Evolutionary conservation across 1,140 invertebrate genomes (phyloP), one percentile per base, ranked within the genome.

Genomic region (Temnothorax longispinosus): DNA sequence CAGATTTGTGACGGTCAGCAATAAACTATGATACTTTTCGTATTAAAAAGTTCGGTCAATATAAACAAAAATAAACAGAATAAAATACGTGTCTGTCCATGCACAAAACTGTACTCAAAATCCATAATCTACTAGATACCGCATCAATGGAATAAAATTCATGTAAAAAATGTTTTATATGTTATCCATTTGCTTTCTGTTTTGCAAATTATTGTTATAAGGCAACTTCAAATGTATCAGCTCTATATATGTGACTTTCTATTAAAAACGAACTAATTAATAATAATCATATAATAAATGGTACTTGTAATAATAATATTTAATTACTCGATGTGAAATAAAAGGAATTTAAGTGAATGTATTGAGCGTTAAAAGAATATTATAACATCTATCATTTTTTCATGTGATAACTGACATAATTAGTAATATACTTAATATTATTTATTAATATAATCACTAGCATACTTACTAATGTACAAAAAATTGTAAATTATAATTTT

Each of bases 11-110:
- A 10, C 18, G 6, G 13, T 27, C 27, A 50, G 11, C 56, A 15
- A 78, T 58, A 54, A 67, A 80, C 54, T 41, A 67, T 13, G n/a
- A 7, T 65, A 78, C 6, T 67, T 80, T 54, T 81, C 0, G 3
- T 8, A 67, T 27, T 41, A 7, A 67, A 62, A 13, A 35, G 32
- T 80, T 80, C 47, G 13, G 13, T 80, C 38, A 35, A 2, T 27
- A 52, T 2, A 65, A 54, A 80, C 2, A 54, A 67, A 67, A 65
- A 50, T 0, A 10, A 13, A 44, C 41, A 44, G 41, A 81, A 54
- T 21, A 50, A 41, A 52, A 15, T 41, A 21, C 7, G 15, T 44
- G 18, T 3, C 41, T 50, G 13, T 4, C 7, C 18, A 13, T 7
- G 47, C 47, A 47, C 13, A 41, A 67, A 69, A 52, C n/a, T 38